Percentiles rank a stretch among this genome's conserved stretches.
These are phyloP conservation scores for Andrena cerasifolii DNA, from an alignment of 1,140 invertebrate genomes.

Conservation along the genomic window DNA sequence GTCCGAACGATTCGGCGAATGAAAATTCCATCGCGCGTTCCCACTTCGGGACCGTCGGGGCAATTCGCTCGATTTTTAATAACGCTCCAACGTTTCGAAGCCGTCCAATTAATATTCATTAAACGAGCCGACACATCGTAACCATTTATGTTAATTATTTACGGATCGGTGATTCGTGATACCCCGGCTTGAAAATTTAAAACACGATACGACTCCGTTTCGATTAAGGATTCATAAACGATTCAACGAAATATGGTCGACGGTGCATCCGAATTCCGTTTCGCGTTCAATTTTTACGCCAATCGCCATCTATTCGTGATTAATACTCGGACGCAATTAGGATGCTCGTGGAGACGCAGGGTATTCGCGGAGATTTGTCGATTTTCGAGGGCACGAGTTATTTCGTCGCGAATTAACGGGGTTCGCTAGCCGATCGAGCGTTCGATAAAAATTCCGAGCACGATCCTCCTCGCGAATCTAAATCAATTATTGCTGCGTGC, in stretches of 20 bases:
- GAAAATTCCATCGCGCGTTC: not conserved
- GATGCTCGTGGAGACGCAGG: not conserved
- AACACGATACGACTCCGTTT: too few relatives aligned
- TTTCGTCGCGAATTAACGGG: conserved; percentile 55
- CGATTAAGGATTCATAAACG: too few relatives aligned
- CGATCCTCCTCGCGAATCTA: conserved; percentile 17
- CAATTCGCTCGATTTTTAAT: not conserved
- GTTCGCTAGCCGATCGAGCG: conserved; percentile 19
- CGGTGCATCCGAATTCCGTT: too few relatives aligned
- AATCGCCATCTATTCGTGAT: not conserved
- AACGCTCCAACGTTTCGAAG: not conserved
- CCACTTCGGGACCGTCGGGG: too few relatives aligned
- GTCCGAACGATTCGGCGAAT: not conserved
- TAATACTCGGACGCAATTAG: not conserved
- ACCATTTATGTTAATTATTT: too few relatives aligned
- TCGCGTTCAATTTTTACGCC: not conserved
- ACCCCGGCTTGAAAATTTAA: too few relatives aligned
- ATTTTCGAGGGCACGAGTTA: conserved; percentile 54
- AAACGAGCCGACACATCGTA: not conserved
- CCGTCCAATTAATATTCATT: not conserved
- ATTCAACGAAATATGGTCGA: too few relatives aligned
- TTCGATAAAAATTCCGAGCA: conserved; percentile 50
- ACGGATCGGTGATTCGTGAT: too few relatives aligned
- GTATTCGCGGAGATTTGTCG: conserved; percentile 32
- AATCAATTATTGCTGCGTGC: conserved; percentile 52